A percentile compares a stretch with the other conserved stretches of the same genome.
phyloP scores from a whole-genome alignment of 2,113 vertebrate species.

The Poecile atricapillus region DNA sequence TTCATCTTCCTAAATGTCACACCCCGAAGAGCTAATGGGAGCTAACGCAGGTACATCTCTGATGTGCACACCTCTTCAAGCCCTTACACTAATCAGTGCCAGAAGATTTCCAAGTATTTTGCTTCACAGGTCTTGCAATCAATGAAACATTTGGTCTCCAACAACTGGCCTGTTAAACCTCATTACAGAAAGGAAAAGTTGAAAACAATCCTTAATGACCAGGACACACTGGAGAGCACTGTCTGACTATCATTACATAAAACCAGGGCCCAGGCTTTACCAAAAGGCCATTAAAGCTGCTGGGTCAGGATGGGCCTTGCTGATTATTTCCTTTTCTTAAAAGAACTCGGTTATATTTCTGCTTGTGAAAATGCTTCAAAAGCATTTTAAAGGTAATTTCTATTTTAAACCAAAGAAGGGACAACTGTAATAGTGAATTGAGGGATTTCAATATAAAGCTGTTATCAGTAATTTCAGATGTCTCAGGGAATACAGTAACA shows the following conservation, averaged over 20 bases:
- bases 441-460: not conserved
- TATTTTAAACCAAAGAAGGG: not conserved
- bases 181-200: not conserved
- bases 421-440: not conserved
- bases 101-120: slow-evolving; percentile 47
- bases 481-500: not conserved
- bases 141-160: slow-evolving; percentile 31
- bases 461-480: not conserved
- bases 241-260: not conserved
- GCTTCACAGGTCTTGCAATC: not conserved
- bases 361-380: not conserved
- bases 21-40: not conserved
- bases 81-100: not conserved
- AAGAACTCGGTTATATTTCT: not conserved
- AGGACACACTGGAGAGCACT: slow-evolving; percentile 29
- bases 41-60: not conserved
- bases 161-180: not conserved
- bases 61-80: not conserved
- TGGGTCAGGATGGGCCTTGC: not conserved
- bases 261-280: not conserved
- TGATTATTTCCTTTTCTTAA: not conserved
- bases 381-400: not conserved
- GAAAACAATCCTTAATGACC: slow-evolving; percentile 53
- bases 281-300: not conserved
- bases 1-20: slow-evolving; percentile 40